A percentile compares a stretch with the other conserved stretches of the same genome.
phyloP scores from a whole-genome alignment of 2,113 vertebrate species.

The Xerus inauris region DNA sequence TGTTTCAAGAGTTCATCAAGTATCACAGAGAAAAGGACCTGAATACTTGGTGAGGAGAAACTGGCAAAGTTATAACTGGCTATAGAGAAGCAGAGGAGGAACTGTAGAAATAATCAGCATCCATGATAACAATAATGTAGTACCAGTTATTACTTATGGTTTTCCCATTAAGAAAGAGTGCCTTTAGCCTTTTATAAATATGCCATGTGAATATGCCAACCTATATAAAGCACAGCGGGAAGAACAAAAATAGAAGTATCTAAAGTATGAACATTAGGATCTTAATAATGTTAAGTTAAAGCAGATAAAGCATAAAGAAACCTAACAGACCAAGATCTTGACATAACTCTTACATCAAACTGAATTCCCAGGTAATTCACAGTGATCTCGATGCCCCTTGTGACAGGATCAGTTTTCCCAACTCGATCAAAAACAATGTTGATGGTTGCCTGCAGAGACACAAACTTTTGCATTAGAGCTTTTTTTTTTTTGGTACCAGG shows the following conservation, averaged over 20 bases:
- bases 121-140: background rate
- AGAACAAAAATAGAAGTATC: background rate
- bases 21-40: background rate
- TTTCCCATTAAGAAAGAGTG: background rate
- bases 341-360: conserved; percentile 93
- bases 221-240: background rate
- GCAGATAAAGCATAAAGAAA: background rate
- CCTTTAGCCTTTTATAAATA: background rate
- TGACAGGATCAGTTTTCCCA: conserved; percentile 98
- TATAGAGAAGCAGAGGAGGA: background rate
- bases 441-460: conserved; percentile 93
- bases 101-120: background rate
- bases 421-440: conserved; percentile 99
- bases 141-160: background rate
- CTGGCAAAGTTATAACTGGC: background rate
- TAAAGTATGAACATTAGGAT: background rate
- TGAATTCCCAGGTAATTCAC: conserved; percentile 99
- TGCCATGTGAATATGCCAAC: background rate
- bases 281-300: background rate
- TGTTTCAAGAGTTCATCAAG: background rate
- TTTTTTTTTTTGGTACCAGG: too few relatives aligned
- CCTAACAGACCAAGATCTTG: background rate
- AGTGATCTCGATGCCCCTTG: conserved; percentile 99
- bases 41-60: background rate
- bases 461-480: conserved; percentile 76